Evolutionary conservation across 2,113 vertebrate genomes (phyloP).

Genomic region (Terrapene triunguis): DNA sequence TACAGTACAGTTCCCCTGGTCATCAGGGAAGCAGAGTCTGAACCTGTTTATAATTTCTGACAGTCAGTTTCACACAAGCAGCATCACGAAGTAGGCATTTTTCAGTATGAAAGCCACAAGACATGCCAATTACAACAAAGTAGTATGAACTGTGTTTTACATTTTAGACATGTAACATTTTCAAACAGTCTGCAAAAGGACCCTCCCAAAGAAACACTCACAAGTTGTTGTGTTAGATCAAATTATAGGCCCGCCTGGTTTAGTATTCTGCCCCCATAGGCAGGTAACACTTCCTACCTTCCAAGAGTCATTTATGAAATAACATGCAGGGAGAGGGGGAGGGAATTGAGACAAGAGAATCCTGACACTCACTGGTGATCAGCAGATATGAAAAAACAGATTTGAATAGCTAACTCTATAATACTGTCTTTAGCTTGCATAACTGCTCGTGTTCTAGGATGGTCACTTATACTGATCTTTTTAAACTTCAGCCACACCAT

Average conservation of each 20-base stretch:
- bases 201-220: neutral
- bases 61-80: neutral
- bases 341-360: neutral
- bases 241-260: neutral
- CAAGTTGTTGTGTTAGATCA: neutral
- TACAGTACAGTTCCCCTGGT: neutral
- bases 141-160: rapidly evolving
- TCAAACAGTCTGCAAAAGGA: neutral
- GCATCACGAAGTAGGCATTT: neutral
- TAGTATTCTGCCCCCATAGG: neutral
- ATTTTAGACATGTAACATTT: rapidly evolving
- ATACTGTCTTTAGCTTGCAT: neutral
- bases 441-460: neutral
- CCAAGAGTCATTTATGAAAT: neutral
- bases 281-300: neutral
- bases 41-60: neutral
- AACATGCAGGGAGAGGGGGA: neutral
- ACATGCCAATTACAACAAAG: neutral
- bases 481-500: conserved; percentile 17
- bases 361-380: neutral
- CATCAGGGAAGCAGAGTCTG: neutral
- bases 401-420: rapidly evolving
- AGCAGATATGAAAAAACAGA: neutral
- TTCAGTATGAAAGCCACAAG: neutral
- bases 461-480: neutral